Base-by-base conservation (phyloP, 2,797 vertebrate genomes). In the Menidia menidia region DNA sequence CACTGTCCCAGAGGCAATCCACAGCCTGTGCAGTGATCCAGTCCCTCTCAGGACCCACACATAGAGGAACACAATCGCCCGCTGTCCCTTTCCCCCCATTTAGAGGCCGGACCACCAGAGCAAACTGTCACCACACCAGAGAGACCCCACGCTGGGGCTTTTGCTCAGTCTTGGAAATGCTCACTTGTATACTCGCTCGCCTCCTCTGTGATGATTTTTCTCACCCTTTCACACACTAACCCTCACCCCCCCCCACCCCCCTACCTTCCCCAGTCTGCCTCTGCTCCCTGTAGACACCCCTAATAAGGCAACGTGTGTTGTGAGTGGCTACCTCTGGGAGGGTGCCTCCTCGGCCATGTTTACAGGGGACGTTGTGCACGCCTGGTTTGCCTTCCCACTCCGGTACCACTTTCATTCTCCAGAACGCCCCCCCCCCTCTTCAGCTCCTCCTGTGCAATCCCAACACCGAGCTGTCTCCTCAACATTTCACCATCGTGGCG, bases 221-320 rank as follows among this genome's bases (percentile, higher is more conserved):
- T 90, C 88, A 75, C 80, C 80, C 80, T 74, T 77, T 80, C 74
- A 70, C 63, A 65, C 67, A 75, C 62, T 63, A 25, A 44, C 60
- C 51, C 4, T 39, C 7, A 10, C 12, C 3, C 4, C 13, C 19
- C 14, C n/a, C 33, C 61, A 30, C 67, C 30, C 62, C 39, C 3
- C 77, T 53, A 51, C 43, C 68, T 58, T 15, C 60, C 62, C 31
- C 0, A 0, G 60, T 47, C 84, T 68, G 71, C 72, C 71, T 77
- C 41, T 8, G 53, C 71, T 83, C 77, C 74, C 79, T 73, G 81
- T 80, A 87, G 86, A 89, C 86, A n/a, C 77, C 88, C 90, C 88
- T 89, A 91, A 92, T 91, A 92, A 92, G 90, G 90, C 87, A 91
- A 92, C 88, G 54, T 89, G 88, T 84, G 86, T 82, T 88, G 87